A percentile compares a stretch with the other conserved stretches of the same genome.
Evolutionary conservation across 2,113 vertebrate genomes (phyloP).

Genomic region (Sula dactylatra): DNA sequence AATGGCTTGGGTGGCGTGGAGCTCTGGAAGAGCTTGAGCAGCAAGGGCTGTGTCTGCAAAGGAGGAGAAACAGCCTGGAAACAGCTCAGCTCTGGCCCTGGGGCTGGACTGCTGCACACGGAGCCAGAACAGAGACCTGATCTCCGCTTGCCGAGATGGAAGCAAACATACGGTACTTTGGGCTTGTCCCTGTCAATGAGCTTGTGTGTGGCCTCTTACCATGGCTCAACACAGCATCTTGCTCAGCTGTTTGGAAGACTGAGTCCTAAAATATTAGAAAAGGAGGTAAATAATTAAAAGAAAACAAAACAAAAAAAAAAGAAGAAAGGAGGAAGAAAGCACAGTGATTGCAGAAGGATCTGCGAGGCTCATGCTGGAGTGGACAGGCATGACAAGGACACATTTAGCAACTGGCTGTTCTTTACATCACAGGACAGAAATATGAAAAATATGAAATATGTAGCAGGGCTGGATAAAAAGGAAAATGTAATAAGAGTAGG

Average conservation of each 20-base stretch:
- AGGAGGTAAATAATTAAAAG: background rate
- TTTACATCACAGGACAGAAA: conserved; percentile 37
- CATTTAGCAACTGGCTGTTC: background rate
- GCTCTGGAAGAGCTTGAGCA: background rate
- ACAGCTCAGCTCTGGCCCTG: background rate
- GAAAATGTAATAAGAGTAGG: conserved; percentile 42
- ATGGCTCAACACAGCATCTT: background rate
- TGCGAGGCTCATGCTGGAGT: background rate
- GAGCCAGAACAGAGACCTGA: background rate
- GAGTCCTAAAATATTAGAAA: background rate
- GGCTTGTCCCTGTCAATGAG: background rate
- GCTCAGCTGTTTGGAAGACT: background rate
- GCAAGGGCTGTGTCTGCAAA: background rate
- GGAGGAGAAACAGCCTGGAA: background rate
- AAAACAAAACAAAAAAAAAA: background rate
- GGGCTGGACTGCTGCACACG: background rate
- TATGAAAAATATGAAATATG: conserved; percentile 54
- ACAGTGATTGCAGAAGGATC: background rate
- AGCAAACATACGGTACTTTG: background rate
- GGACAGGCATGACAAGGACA: background rate
- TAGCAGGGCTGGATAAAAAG: conserved; percentile 11
- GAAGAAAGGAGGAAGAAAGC: background rate
- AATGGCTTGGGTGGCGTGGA: background rate
- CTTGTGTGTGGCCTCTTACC: background rate
- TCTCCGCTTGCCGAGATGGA: background rate